Percentiles rank a stretch among this genome's conserved stretches.
Evolutionary conservation across 2,888 invertebrate species (phyloP).

Genomic region (Troides oblongomaculatus): DNA sequence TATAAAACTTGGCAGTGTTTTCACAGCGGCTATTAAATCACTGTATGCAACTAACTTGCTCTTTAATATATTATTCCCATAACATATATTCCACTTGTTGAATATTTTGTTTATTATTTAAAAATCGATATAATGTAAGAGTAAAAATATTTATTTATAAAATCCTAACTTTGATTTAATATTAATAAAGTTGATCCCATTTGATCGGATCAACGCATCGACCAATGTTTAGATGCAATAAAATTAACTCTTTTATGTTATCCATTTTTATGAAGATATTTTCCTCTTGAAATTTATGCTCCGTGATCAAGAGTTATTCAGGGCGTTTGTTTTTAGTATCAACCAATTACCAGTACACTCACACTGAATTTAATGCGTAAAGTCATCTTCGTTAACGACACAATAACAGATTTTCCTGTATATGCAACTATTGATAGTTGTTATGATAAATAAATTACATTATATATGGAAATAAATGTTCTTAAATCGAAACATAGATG

Average conservation of each 20-base stretch:
- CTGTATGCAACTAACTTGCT: neutral
- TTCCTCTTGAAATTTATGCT: slow-evolving; percentile 13
- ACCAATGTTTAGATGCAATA: neutral
- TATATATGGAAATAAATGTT: no score
- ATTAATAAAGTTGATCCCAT: neutral
- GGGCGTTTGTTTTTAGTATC: slow-evolving; percentile 52
- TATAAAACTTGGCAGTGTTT: neutral
- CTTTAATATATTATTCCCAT: neutral
- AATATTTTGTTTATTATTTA: no score
- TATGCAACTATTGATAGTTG: neutral
- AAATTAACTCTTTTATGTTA: neutral
- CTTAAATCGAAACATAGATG: no score
- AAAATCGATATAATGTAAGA: neutral
- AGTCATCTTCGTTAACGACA: slow-evolving; percentile 34
- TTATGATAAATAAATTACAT: no score
- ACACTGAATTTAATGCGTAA: slow-evolving; percentile 42
- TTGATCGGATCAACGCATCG: no score
- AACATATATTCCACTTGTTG: neutral
- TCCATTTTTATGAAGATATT: slow-evolving; percentile 7
- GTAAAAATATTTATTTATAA: neutral
- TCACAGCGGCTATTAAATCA: neutral
- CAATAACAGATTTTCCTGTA: slow-evolving; percentile 28
- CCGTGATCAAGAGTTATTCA: slow-evolving; percentile 50
- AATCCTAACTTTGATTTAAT: neutral
- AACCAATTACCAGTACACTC: slow-evolving; percentile 59